Evolutionary conservation across 2,888 invertebrate species (phyloP), one percentile per base, ranked within the genome.

Genomic region (Galerucella calmariensis): DNA sequence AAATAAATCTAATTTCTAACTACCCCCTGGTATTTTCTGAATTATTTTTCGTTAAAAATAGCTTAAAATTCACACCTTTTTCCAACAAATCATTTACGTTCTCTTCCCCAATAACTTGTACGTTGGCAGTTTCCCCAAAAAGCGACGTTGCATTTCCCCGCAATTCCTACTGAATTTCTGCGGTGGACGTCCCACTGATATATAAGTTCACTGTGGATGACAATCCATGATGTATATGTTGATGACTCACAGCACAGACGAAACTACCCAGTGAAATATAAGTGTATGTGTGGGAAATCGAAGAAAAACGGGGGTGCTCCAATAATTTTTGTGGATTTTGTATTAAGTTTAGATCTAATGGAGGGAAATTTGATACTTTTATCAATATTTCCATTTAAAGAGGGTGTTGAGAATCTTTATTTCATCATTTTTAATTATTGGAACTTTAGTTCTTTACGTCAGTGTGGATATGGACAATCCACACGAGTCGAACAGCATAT

Each of bases 221-320:
- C 84, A 81, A 82, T 81, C 82, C 83, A 83, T 83, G 82, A 85
- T 82, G 82, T 84, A 83, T 83, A 82, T 53, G 66, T 82, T 80
- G 83, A 83, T 84, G 84, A 84, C 81, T 84, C 84, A 83, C 27
- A 66, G 56, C 66, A 61, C 35, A 35, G 35, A 35, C 35, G 35
- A 35, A 35, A 35, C 35, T 35, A 35, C 35, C 35, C 35, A 2
- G 35, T 35, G 35, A 35, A 35, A 35, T 35, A 35, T 35, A 35
- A 8, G 8, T 59, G 56, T 74, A 66, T 68, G 51, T 59, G 69
- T 72, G 61, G 51, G 74, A 70, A 63, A 70, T 58, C 63, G 70
- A 16, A 59, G 70, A 48, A 53, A 70, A 70, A 48, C 27, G 16
- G n/a, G 24, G 24, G 27, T 27, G 27, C 2, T 27, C 27, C 27